phyloP scores from a whole-genome alignment of 1,140 invertebrate genomes.

The Sycobia sp. region DNA sequence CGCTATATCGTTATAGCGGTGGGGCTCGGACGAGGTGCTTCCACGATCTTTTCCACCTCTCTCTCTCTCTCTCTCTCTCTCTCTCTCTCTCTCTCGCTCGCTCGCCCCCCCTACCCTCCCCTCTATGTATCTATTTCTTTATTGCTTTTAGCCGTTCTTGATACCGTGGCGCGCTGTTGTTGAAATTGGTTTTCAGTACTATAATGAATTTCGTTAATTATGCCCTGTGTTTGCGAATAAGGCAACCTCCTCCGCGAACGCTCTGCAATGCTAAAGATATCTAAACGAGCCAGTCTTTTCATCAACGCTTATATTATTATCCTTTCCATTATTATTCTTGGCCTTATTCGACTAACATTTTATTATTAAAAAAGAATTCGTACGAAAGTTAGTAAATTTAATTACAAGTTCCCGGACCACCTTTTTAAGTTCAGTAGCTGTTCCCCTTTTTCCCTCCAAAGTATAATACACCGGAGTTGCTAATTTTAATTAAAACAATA shows the following conservation, averaged over 20 bases:
- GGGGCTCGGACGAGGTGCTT: background rate
- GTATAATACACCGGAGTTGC: too few species aligned
- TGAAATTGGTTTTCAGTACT: slow-evolving; percentile 59
- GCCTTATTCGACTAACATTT: slow-evolving; percentile 3
- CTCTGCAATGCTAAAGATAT: background rate
- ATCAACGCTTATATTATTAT: too few species aligned
- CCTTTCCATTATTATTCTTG: background rate
- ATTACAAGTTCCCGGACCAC: background rate
- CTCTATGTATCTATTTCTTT: too few species aligned
- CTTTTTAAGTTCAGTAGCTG: background rate
- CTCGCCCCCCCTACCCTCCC: too few species aligned
- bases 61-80: background rate
- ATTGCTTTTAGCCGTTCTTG: too few species aligned
- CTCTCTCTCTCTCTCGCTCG: background rate
- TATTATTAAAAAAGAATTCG: background rate
- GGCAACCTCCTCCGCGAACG: background rate
- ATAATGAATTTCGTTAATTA: slow-evolving; percentile 64
- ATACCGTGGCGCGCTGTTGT: slow-evolving; percentile 50
- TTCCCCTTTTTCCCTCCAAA: too few species aligned
- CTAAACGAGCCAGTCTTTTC: slow-evolving; percentile 2
- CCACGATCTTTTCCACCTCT: background rate
- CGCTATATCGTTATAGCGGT: background rate
- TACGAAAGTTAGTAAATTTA: background rate
- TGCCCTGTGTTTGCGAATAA: slow-evolving; percentile 46
- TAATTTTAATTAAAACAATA: too few species aligned